These are phyloP conservation scores for Melanostigma gelatinosum DNA, from an alignment of 2,113 vertebrate genomes.

Conservation along the genomic window DNA sequence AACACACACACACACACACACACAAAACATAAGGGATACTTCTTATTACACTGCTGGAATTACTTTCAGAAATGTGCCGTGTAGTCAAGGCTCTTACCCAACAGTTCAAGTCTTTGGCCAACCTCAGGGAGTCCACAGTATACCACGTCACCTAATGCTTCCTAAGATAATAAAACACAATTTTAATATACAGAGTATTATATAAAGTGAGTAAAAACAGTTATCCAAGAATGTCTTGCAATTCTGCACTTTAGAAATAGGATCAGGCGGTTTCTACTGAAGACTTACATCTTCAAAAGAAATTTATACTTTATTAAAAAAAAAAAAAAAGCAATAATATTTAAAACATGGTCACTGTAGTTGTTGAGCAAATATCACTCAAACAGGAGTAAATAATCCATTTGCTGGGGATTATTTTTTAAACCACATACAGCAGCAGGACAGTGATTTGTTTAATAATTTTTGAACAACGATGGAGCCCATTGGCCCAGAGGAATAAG, in stretches of 20 bases:
- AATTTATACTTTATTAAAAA: neutral
- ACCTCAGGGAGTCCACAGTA: conserved; percentile 97
- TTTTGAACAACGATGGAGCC: neutral
- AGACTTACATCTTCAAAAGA: neutral
- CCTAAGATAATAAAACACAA: conserved; percentile 76
- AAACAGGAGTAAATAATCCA: neutral
- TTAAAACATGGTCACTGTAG: neutral
- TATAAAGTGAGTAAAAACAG: neutral
- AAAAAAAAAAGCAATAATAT: neutral
- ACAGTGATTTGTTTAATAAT: neutral
- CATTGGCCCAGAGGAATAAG: neutral
- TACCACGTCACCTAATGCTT: conserved; percentile 96
- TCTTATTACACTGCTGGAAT: neutral
- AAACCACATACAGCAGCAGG: neutral
- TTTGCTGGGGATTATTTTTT: neutral
- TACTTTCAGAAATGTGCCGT: neutral
- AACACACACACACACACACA: conserved; percentile 38
- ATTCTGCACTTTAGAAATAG: neutral
- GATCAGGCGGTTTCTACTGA: neutral
- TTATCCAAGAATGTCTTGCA: neutral
- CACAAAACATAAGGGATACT: neutral
- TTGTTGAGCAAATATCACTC: neutral
- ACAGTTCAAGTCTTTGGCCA: conserved; percentile 91
- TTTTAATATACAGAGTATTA: neutral
- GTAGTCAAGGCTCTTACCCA: conserved; percentile 84